A percentile compares a stretch with the other conserved stretches of the same genome.
Conservation (phyloP, 2,888 invertebrate genomes). For the Eledone cirrhosa region DNA sequence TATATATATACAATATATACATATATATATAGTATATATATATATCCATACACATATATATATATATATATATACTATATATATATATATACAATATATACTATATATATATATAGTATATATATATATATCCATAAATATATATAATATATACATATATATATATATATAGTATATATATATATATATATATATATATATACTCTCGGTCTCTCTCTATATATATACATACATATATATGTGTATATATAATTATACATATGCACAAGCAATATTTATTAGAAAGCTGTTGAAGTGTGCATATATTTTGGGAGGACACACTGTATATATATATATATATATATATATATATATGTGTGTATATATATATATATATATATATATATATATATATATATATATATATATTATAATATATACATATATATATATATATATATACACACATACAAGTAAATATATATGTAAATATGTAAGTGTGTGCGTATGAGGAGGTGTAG, state of each 20-base stretch:
- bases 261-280: neutral
- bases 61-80: no score
- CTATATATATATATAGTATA: no score
- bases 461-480: neutral
- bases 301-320: neutral
- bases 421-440: neutral
- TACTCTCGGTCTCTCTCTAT: no score
- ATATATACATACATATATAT: neutral
- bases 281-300: neutral
- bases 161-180: neutral
- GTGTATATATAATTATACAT: neutral
- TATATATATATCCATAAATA: no score
- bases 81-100: no score
- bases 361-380: neutral
- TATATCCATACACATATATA: no score
- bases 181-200: conserved; percentile 21
- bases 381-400: neutral
- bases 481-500: neutral
- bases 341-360: neutral
- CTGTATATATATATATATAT: neutral
- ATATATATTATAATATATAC: no score
- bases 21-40: no score
- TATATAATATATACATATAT: no score
- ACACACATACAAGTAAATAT: neutral
- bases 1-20: no score